Percentiles rank a stretch among this genome's conserved stretches.
Evolutionary conservation across 2,888 invertebrate species (phyloP).

Genomic region (Cephus pygmeus): DNA sequence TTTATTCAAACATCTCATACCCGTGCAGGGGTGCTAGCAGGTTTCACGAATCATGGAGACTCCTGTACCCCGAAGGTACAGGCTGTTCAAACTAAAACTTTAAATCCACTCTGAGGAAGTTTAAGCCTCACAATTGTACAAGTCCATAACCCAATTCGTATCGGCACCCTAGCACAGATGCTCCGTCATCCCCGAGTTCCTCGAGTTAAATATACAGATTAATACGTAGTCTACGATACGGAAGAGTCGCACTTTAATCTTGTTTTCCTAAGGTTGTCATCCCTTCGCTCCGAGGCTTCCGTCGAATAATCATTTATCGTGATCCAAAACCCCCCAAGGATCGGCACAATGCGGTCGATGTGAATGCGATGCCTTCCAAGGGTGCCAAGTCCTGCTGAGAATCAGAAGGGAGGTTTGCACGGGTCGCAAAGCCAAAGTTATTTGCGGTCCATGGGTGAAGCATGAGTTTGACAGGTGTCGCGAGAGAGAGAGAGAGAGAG

Average conservation of each 20-base stretch:
- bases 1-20: not conserved
- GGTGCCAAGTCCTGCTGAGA: conserved; percentile 1
- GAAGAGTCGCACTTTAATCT: not conserved
- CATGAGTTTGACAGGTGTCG: conserved; percentile 24
- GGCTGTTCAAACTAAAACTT: not conserved
- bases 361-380: not conserved
- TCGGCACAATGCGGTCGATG: conserved; percentile 3
- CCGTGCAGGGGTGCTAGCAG: not conserved
- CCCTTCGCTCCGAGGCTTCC: not conserved
- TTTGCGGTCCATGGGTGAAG: conserved; percentile 19
- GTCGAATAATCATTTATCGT: not conserved
- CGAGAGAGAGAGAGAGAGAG: not conserved
- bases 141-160: not conserved
- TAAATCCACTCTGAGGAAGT: not conserved
- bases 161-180: not conserved
- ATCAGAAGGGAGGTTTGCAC: conserved; percentile 13
- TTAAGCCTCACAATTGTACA: not conserved
- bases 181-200: not conserved
- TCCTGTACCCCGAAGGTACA: not conserved
- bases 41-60: not conserved
- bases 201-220: not conserved
- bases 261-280: not conserved
- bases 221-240: not conserved
- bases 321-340: conserved; percentile 2
- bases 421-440: conserved; percentile 14